These are phyloP conservation scores for Blastomussa wellsi DNA, from an alignment of 92 coral and sea anemone species.

Conservation along the genomic window DNA sequence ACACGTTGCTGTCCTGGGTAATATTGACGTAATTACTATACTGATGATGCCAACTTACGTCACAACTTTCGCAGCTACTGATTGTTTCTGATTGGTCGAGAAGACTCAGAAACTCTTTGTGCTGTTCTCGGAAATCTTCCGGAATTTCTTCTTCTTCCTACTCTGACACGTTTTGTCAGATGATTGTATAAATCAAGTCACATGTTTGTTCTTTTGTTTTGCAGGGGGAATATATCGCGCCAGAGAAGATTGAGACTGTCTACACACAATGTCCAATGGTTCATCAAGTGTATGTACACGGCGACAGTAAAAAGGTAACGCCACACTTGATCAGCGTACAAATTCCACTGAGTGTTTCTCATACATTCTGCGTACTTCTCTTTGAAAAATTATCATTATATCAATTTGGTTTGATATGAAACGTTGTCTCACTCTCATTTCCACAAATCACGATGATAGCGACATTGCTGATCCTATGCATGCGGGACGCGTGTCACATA, in stretches of 20 bases:
- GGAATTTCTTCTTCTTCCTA: background rate
- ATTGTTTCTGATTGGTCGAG: background rate
- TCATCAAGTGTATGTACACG: conserved; percentile 84
- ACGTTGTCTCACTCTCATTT: too few species aligned
- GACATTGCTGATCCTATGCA: too few species aligned
- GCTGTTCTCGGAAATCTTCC: too few species aligned
- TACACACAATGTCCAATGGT: conserved; percentile 84
- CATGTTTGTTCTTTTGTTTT: too few species aligned
- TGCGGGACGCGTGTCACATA: too few species aligned
- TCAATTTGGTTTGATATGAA: background rate
- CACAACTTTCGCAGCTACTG: background rate
- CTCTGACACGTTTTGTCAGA: too few species aligned
- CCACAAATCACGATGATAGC: too few species aligned
- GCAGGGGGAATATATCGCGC: conserved; percentile 93
- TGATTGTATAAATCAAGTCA: too few species aligned
- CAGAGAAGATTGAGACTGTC: conserved; percentile 88
- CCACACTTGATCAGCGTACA: background rate
- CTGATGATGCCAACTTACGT: background rate
- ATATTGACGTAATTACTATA: too few species aligned
- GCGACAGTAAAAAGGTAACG: conserved; percentile 82
- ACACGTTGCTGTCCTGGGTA: too few species aligned
- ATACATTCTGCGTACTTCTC: background rate
- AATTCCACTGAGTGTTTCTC: background rate
- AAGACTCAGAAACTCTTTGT: too few species aligned
- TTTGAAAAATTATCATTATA: too few species aligned